phyloP scores from a whole-genome alignment of 2,797 vertebrate genomes.

The Phoebastria nigripes region DNA sequence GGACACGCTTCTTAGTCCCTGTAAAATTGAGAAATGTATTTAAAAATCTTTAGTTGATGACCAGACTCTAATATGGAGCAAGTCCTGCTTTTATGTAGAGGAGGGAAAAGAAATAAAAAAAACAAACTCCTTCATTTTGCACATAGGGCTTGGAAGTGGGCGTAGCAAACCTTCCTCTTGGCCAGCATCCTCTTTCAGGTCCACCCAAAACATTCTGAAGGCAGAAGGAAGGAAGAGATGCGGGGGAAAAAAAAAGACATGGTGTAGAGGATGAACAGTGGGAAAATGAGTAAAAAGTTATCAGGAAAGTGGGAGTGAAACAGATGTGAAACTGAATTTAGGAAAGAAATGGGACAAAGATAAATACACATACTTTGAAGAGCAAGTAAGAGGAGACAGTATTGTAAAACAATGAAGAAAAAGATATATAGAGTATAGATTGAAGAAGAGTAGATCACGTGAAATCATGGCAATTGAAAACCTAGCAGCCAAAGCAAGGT shows the following conservation, averaged over 20 bases:
- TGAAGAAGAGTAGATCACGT: background rate
- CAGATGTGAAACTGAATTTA: background rate
- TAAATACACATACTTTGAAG: background rate
- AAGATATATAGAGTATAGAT: accelerated
- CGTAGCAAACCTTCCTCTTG: background rate
- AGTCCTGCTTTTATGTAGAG: background rate
- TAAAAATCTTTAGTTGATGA: background rate
- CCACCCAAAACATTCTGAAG: background rate
- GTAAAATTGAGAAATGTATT: background rate
- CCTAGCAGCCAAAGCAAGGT: background rate
- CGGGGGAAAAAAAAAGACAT: accelerated
- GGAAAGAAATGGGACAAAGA: background rate
- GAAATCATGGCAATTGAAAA: background rate
- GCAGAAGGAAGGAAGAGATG: background rate
- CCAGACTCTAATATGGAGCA: background rate
- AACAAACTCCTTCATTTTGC: background rate
- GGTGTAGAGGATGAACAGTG: background rate
- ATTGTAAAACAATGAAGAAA: background rate
- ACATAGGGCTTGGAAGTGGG: background rate
- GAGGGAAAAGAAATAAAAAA: background rate
- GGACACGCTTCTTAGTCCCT: background rate
- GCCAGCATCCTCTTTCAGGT: background rate
- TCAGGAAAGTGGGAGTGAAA: background rate
- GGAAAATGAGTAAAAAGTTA: background rate
- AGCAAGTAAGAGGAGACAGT: background rate